Evolutionary conservation across 2,888 invertebrate genomes (phyloP).

Genomic region (Acholoe squamosa): DNA sequence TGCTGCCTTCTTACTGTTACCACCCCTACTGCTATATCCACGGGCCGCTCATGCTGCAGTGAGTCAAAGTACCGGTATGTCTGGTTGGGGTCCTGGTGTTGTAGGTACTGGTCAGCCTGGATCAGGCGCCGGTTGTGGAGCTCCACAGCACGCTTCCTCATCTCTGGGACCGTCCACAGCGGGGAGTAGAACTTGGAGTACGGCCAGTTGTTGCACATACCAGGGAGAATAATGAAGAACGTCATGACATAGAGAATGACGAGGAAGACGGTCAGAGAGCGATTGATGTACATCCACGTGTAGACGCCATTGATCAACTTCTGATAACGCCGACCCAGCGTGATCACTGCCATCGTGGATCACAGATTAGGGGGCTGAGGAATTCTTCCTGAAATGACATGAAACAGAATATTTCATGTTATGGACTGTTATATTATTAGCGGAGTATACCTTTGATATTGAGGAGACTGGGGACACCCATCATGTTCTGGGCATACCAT

Average conservation of each 20-base stretch:
- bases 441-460: too few relatives aligned
- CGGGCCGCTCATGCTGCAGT: neutral
- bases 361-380: neutral
- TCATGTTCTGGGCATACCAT: too few relatives aligned
- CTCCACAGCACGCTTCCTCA: conserved; percentile 36
- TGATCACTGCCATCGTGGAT: neutral
- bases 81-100: neutral
- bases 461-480: too few relatives aligned
- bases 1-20: conserved; percentile 15
- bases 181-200: conserved; percentile 61
- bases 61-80: neutral
- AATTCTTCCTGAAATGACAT: too few relatives aligned
- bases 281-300: conserved; percentile 37
- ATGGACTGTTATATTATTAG: too few relatives aligned
- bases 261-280: conserved; percentile 44
- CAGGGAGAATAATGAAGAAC: conserved; percentile 60
- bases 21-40: conserved; percentile 59
- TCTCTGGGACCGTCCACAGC: conserved; percentile 20
- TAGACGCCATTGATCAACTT: neutral
- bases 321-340: neutral
- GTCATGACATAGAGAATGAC: conserved; percentile 56
- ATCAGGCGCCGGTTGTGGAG: conserved; percentile 46
- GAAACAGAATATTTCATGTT: too few relatives aligned
- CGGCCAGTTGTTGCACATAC: conserved; percentile 58
- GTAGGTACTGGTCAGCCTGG: conserved; percentile 57